Base-by-base conservation (phyloP, 2,888 invertebrate species). In the Cryptocheilus praepositus region DNA sequence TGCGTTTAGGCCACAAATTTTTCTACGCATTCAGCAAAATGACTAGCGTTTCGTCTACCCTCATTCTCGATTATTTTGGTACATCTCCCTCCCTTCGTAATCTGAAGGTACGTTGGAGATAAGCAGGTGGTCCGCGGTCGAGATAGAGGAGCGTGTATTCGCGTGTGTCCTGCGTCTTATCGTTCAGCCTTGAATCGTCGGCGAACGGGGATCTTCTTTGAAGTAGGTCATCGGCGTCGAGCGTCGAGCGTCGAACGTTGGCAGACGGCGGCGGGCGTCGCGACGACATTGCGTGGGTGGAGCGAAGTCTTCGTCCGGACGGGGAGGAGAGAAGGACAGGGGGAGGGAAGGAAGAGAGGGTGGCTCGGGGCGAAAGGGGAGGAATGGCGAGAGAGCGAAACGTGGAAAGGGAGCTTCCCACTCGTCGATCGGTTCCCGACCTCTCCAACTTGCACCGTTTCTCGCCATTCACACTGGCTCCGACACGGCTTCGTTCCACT, bases 381-480 rank as follows among this genome's bases (percentile, higher is more conserved):
- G 11, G 22, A 43, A 46, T 21, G 57, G 56, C n/a, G 13, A 44
- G 61, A 64, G 62, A 36, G 66, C 45, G 63, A 54, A 68, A 61
- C 56, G n/a, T 65, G 69, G 64, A 67, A 61, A 60, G 56, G 64
- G 59, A 64, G 64, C 58, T 63, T 56, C 57, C 61, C 54, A 43
- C 63, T 63, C 68, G 77, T 76, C 81, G 81, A 85, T 83, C 82
- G 83, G 85, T 84, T 85, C 84, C 83, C 83, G 85, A 86, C 85
- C 86, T 85, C 79, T 82, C 82, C 84, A 84, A 85, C 81, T 81
- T 77, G 70, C 79, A 82, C 77, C 79, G 71, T 83, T 81, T 70
- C 79, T 79, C 81, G 77, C 77, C 76, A 77, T 82, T 83, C 81
- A 77, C 68, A 51, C 67, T 71, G 51, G 52, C 57, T 64, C 71